Evolutionary conservation across 1,140 invertebrate genomes (phyloP).

Genomic region (Frieseomelitta varia): DNA sequence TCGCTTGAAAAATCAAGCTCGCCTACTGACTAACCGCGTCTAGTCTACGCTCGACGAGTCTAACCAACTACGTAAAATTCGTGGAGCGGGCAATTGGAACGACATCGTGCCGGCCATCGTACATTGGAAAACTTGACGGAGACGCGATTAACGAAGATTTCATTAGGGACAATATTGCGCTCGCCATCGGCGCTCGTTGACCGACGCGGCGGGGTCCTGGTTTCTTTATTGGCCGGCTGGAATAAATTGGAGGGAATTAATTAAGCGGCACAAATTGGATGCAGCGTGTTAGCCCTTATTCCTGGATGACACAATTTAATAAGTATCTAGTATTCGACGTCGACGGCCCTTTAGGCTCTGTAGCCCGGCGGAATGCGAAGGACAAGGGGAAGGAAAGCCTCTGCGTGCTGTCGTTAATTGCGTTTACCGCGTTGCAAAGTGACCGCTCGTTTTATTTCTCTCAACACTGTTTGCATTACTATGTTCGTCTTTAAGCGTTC

Average conservation of each 20-base stretch:
- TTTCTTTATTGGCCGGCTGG: slow-evolving; percentile 68
- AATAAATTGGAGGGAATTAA: slow-evolving; percentile 76
- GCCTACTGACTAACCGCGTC: too few species aligned
- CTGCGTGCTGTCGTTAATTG: slow-evolving; percentile 25
- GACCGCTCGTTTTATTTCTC: slow-evolving; percentile 8
- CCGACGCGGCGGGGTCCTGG: slow-evolving; percentile 60
- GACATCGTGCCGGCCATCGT: slow-evolving; percentile 22
- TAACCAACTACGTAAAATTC: slow-evolving; percentile 43
- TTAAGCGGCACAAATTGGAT: slow-evolving; percentile 77
- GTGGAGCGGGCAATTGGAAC: slow-evolving; percentile 44
- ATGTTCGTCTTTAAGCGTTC: not conserved
- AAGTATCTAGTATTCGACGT: slow-evolving; percentile 57
- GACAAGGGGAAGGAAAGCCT: not conserved
- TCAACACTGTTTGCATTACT: not conserved
- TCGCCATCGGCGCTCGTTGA: slow-evolving; percentile 69
- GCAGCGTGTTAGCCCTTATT: slow-evolving; percentile 77
- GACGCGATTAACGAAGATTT: slow-evolving; percentile 76
- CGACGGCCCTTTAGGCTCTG: slow-evolving; percentile 18
- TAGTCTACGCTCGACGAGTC: not conserved
- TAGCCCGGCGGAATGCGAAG: slow-evolving; percentile 14
- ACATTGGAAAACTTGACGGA: slow-evolving; percentile 58
- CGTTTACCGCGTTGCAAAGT: not conserved
- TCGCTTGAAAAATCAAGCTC: slow-evolving; percentile 32
- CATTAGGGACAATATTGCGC: slow-evolving; percentile 73
- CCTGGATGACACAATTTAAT: slow-evolving; percentile 79